Evolutionary conservation across 92 coral and sea anemone genomes (phyloP).

Genomic region (Paragorgia papillata): DNA sequence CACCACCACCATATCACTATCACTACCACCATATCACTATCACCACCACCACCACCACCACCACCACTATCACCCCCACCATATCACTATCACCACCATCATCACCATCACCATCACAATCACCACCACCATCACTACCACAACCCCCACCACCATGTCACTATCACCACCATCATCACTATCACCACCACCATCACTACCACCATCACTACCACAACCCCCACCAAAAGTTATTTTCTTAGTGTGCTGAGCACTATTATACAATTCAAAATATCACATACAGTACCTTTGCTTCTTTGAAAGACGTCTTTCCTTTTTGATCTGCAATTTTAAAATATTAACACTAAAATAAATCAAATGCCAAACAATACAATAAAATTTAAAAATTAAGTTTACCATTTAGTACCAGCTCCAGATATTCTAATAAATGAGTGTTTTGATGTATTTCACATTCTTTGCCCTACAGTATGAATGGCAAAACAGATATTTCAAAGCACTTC

Average conservation of each 20-base stretch:
- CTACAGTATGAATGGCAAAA: constrained; percentile 54
- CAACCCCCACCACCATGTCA: too few species aligned
- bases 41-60: too few species aligned
- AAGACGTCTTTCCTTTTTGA: constrained; percentile 25
- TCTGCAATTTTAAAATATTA: not conserved
- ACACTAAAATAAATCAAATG: not conserved
- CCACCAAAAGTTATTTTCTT: too few species aligned
- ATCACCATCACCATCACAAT: too few species aligned
- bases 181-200: not conserved
- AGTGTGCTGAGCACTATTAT: too few species aligned
- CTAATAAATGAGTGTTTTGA: constrained; percentile 69
- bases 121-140: too few species aligned
- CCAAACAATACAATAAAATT: not conserved
- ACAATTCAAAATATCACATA: not conserved
- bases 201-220: too few species aligned
- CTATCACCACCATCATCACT: not conserved
- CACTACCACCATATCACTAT: too few species aligned
- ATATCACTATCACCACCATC: too few species aligned
- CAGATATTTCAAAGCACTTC: too few species aligned
- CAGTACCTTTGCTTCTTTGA: constrained; percentile 33
- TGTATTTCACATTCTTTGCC: constrained; percentile 69
- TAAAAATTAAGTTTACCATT: constrained; percentile 60
- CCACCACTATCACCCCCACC: too few species aligned
- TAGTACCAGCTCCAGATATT: constrained; percentile 80
- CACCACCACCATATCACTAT: not conserved